A percentile compares a stretch with the other conserved stretches of the same genome.
phyloP scores from a whole-genome alignment of 2,797 vertebrate genomes.

The Anabas testudineus region DNA sequence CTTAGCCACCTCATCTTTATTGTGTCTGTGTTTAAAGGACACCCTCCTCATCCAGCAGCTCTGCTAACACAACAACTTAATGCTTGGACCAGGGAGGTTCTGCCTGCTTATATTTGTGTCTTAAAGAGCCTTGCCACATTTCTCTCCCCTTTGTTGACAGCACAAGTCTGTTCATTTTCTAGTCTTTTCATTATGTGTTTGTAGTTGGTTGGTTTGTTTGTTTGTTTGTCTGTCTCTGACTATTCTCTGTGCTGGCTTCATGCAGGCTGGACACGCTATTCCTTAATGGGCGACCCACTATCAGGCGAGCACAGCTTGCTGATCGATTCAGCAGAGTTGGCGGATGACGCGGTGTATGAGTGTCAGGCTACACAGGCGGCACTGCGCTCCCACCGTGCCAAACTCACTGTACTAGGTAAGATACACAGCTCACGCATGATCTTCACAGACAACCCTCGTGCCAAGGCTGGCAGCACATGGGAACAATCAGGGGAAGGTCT shows the following conservation, averaged over 20 bases:
- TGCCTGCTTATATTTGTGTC: conserved; percentile 59
- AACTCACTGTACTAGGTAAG: conserved; percentile 90
- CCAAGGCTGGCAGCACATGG: conserved; percentile 58
- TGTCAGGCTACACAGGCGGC: conserved; percentile 93
- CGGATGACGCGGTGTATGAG: conserved; percentile 91
- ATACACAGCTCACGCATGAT: conserved; percentile 72
- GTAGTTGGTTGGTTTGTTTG: conserved; percentile 59
- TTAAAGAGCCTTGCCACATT: conserved; percentile 63
- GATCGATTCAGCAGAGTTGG: conserved; percentile 89
- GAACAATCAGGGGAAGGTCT: conserved; percentile 63
- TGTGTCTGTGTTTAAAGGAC: conserved; percentile 76
- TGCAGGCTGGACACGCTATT: conserved; percentile 92
- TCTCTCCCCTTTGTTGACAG: conserved; percentile 60
- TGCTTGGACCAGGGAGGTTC: conserved; percentile 54
- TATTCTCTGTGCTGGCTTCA: conserved; percentile 69
- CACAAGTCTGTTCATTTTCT: conserved; percentile 67
- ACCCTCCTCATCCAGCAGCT: conserved; percentile 60
- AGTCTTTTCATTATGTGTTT: conserved; percentile 68
- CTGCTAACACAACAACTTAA: conserved; percentile 50
- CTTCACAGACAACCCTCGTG: conserved; percentile 61
- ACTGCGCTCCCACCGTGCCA: conserved; percentile 90
- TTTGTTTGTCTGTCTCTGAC: conserved; percentile 71
- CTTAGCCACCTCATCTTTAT: conserved; percentile 73
- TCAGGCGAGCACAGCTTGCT: conserved; percentile 91
- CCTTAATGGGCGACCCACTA: conserved; percentile 88